Percentiles rank a stretch among this genome's conserved stretches.
These are phyloP conservation scores for Scytalopus superciliaris DNA, from an alignment of 2,113 vertebrate genomes.

Conservation along the genomic window DNA sequence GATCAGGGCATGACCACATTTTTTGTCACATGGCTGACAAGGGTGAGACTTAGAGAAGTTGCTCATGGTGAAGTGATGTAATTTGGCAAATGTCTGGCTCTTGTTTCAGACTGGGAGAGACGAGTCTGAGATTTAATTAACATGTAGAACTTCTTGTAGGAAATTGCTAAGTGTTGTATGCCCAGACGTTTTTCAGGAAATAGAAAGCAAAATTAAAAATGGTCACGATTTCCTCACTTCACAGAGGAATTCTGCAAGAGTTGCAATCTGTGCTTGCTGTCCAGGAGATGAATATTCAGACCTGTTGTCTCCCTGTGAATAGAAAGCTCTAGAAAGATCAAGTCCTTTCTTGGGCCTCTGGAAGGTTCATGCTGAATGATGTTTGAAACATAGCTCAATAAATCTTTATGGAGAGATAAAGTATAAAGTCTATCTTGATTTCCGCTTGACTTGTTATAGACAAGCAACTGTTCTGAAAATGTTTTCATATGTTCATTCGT, in stretches of 20 bases:
- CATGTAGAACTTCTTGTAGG: neutral
- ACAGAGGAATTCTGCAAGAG: neutral
- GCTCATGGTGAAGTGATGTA: neutral
- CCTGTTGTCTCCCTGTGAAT: neutral
- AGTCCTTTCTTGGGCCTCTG: neutral
- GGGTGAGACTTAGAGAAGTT: neutral
- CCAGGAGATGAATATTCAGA: neutral
- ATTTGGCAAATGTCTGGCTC: constrained; percentile 18
- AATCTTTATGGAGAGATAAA: neutral
- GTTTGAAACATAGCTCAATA: neutral
- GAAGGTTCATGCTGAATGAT: neutral
- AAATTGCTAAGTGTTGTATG: neutral
- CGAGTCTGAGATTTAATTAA: constrained; percentile 35
- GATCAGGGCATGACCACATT: constrained; percentile 10
- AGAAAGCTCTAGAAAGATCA: constrained; percentile 9
- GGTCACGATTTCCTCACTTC: neutral
- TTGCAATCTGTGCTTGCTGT: neutral
- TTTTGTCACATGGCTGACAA: neutral
- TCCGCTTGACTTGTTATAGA: constrained; percentile 30
- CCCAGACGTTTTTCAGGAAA: neutral
- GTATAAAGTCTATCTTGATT: constrained; percentile 3
- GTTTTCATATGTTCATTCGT: constrained; percentile 10
- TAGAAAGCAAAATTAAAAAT: constrained; percentile 5
- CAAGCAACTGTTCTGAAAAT: constrained; percentile 9
- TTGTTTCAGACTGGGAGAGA: neutral